phyloP scores from a whole-genome alignment of 1,140 invertebrate genomes.

The Aleiodes sp. region DNA sequence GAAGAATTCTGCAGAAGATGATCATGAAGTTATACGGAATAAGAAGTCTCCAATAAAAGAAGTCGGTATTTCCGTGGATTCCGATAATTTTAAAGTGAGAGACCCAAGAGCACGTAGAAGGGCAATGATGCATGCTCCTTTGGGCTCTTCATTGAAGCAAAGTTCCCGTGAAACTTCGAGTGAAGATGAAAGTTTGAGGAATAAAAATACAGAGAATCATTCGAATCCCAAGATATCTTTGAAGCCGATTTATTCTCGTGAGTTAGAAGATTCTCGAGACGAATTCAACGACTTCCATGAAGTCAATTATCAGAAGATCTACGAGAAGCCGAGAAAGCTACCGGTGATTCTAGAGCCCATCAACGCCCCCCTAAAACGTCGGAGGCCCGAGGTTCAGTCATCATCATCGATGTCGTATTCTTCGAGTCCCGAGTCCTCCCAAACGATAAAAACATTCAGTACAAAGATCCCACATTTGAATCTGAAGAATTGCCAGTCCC shows the following conservation, averaged over 20 bases:
- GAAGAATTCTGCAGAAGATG: too few species aligned
- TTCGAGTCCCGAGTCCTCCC: neutral
- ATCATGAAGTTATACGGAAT: too few species aligned
- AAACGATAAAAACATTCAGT: neutral
- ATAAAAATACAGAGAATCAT: neutral
- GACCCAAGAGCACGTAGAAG: slow-evolving; percentile 39
- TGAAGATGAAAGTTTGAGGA: neutral
- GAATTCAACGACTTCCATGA: neutral
- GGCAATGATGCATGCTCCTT: slow-evolving; percentile 18
- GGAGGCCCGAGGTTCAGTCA: neutral
- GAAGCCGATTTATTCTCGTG: neutral
- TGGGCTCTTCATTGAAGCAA: neutral
- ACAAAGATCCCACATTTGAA: neutral
- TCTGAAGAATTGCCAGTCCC: neutral
- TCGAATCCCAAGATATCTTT: neutral
- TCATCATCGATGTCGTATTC: neutral
- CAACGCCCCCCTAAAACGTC: neutral
- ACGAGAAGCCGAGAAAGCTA: neutral
- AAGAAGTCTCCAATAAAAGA: too few species aligned
- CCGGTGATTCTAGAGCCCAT: neutral
- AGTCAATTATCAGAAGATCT: neutral
- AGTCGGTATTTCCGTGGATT: too few species aligned
- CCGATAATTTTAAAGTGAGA: slow-evolving; percentile 1
- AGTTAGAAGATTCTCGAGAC: neutral
- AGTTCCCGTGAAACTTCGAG: neutral